Conservation (phyloP, 2,797 vertebrate genomes). For the Anolis apletophallus region DNA sequence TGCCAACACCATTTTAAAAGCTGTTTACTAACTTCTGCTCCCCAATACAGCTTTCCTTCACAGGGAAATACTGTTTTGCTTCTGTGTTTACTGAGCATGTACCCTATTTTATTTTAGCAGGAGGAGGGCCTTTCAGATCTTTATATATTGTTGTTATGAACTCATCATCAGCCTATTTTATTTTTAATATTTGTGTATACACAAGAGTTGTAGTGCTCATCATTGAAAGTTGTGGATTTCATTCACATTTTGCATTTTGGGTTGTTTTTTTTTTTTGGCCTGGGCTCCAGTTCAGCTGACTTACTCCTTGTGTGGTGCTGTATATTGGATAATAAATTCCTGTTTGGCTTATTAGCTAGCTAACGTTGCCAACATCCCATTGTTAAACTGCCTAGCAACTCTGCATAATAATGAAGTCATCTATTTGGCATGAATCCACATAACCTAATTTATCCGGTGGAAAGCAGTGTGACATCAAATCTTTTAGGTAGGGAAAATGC, state of each 20-base stretch:
- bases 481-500: constrained; percentile 46
- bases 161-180: background rate
- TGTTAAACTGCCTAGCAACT: constrained; percentile 24
- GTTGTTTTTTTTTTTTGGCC: no score
- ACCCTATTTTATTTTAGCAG: background rate
- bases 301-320: background rate
- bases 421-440: constrained; percentile 59
- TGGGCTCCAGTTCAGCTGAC: background rate
- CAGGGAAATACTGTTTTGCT: background rate
- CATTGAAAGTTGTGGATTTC: background rate
- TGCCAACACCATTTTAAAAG: background rate
- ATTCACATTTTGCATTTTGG: background rate
- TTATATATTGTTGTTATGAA: background rate
- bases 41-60: background rate
- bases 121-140: background rate
- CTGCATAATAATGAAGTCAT: constrained; percentile 39
- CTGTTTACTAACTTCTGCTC: background rate
- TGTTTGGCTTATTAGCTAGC: constrained; percentile 39
- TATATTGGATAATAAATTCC: background rate
- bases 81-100: background rate
- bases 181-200: background rate
- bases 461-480: constrained; percentile 62
- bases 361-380: constrained; percentile 43
- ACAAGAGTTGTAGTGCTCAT: background rate
- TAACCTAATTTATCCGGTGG: constrained; percentile 56